Evolutionary conservation across 2,888 invertebrate species (phyloP), one percentile per base, ranked within the genome.

Genomic region (Himalopsyche tibetana): DNA sequence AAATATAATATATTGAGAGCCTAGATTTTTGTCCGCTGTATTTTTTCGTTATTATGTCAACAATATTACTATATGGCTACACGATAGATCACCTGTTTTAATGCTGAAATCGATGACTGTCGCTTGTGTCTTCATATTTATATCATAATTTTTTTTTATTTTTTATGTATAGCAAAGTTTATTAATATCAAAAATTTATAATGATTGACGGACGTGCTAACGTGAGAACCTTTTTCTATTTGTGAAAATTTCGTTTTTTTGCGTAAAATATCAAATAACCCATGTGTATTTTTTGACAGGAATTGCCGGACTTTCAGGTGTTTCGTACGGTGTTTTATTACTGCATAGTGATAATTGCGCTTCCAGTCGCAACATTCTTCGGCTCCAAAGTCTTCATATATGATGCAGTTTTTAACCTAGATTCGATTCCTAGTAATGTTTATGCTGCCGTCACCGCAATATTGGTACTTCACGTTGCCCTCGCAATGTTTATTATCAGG

Each of bases 371-470:
- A 42, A 94, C 96, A 36, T 97, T 97, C 91, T 97, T 97, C 90
- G 90, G 92, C 12, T 93, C 95, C 51, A 97, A 97, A 91, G 91
- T 93, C 82, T 91, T 96, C 85, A 89, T 97, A 86, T 96, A 97
- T 90, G 96, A 97, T 93, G 94, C 95, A 92, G 92, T 94, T 89
- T 91, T 94, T 80, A 90, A 91, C 51, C 89, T 94, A 88, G 92
- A 93, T 80, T 91, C 93, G 45, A 91, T 96, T 74, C 93, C 94
- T 36, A 96, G 96, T 89, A 97, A 96, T 91, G 96, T 97, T 55
- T 96, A 95, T 91, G 95, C 97, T 5, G 97, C 97, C 40, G 94
- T 96, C 63, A 94, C 95, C 80, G 96, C 97, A 0, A 95, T 97
- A 12, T 90, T 96, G 8, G 94, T 96, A 8, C 92, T 97, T 84